These are phyloP conservation scores for Lamproptera curius DNA, from an alignment of 2,888 invertebrate species.

Conservation along the genomic window DNA sequence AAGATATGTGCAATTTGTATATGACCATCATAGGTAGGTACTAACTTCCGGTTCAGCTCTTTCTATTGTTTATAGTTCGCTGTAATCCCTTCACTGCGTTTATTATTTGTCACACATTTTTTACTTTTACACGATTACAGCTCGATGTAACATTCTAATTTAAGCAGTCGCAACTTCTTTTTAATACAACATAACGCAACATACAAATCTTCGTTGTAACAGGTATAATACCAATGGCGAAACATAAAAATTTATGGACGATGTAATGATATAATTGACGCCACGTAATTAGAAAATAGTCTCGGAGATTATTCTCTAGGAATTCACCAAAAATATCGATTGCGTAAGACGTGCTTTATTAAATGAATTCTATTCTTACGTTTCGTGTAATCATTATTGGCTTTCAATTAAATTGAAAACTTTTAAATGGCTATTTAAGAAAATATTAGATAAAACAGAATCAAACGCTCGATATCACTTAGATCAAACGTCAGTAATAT, in stretches of 20 bases:
- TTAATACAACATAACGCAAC: slow-evolving; percentile 2
- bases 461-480: too few relatives aligned
- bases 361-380: background rate
- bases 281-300: slow-evolving; percentile 28
- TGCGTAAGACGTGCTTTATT: slow-evolving; percentile 2
- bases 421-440: too few relatives aligned
- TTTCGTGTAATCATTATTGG: background rate
- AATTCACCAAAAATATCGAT: slow-evolving; percentile 11
- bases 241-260: slow-evolving; percentile 27
- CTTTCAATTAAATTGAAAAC: background rate
- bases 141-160: slow-evolving; percentile 6
- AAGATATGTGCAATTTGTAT: too few relatives aligned
- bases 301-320: slow-evolving; percentile 24
- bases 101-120: too few relatives aligned
- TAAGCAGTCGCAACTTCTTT: slow-evolving; percentile 5
- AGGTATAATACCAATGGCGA: slow-evolving; percentile 24
- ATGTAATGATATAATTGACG: slow-evolving; percentile 22
- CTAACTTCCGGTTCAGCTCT: too few relatives aligned
- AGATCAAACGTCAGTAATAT: too few relatives aligned
- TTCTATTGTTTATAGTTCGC: too few relatives aligned
- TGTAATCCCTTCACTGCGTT: too few relatives aligned
- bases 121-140: too few relatives aligned
- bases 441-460: too few relatives aligned
- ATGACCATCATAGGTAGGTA: too few relatives aligned
- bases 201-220: slow-evolving; percentile 7